These are phyloP conservation scores for Colaptes auratus DNA, from an alignment of 2,113 vertebrate genomes.

Conservation along the genomic window DNA sequence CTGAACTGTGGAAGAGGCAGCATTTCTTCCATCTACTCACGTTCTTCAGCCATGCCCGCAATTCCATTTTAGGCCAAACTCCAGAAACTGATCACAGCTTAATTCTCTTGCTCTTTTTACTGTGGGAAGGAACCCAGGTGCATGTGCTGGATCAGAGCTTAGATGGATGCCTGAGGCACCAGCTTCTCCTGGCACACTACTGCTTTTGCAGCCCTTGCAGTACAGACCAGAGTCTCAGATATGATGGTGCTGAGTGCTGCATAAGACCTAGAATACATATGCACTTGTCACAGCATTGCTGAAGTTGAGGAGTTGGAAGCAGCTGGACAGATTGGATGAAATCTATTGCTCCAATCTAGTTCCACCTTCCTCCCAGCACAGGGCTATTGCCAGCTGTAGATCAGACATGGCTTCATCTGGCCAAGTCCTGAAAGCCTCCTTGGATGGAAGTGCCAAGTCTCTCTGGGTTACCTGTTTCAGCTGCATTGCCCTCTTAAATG, in stretches of 20 bases:
- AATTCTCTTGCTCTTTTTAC: neutral
- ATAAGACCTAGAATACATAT: neutral
- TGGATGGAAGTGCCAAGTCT: neutral
- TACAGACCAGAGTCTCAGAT: neutral
- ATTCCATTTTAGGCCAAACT: neutral
- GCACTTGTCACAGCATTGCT: neutral
- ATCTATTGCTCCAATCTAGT: neutral
- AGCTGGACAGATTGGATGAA: neutral
- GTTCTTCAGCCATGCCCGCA: neutral
- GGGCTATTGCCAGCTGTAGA: neutral
- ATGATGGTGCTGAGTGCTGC: rapidly evolving
- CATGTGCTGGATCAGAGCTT: neutral
- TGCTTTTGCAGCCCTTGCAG: neutral
- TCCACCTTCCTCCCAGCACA: neutral
- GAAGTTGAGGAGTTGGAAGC: neutral
- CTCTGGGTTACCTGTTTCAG: neutral
- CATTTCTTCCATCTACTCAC: neutral
- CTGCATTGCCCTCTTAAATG: neutral
- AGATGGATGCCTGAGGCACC: neutral
- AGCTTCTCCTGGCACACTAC: neutral
- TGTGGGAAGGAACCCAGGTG: neutral
- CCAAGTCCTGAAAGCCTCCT: neutral
- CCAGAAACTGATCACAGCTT: neutral
- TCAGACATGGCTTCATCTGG: neutral
- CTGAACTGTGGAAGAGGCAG: neutral